Percentiles rank a stretch among this genome's conserved stretches.
These are phyloP conservation scores for Synchiropus splendidus DNA, from an alignment of 2,113 vertebrate genomes.

Conservation along the genomic window DNA sequence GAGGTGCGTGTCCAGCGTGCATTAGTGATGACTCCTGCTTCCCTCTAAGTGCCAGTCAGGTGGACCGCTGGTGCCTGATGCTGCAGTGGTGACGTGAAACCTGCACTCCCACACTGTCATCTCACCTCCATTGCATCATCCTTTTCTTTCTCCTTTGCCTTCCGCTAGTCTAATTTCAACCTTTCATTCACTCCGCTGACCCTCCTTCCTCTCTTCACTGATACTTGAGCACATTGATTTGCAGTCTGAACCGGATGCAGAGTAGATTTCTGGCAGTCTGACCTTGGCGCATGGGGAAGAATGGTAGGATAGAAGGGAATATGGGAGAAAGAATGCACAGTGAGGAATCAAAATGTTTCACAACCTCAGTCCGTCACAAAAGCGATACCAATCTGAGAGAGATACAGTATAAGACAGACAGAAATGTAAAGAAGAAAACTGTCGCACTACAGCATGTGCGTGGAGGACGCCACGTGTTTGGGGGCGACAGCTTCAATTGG, in stretches of 20 bases:
- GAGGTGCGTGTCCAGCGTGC: neutral
- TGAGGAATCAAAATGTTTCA: neutral
- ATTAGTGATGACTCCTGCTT: constrained; percentile 14
- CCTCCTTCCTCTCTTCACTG: constrained; percentile 11
- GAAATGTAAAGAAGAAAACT: too few relatives aligned
- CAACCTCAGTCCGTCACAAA: too few relatives aligned
- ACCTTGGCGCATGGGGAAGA: constrained; percentile 31
- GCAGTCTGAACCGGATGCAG: constrained; percentile 20
- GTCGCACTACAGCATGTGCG: too few relatives aligned
- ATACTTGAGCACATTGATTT: constrained; percentile 56
- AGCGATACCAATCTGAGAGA: too few relatives aligned
- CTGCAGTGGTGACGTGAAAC: constrained; percentile 34
- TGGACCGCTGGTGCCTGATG: constrained; percentile 12
- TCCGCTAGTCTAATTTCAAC: constrained; percentile 6
- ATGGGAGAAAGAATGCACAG: neutral
- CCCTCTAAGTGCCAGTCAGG: constrained; percentile 17
- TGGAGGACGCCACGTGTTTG: too few relatives aligned
- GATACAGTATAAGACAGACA: too few relatives aligned
- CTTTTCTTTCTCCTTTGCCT: neutral
- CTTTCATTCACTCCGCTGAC: constrained; percentile 4
- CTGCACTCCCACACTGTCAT: constrained; percentile 21
- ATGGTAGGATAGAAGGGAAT: neutral
- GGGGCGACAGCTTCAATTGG: too few relatives aligned
- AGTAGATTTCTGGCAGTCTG: constrained; percentile 18
- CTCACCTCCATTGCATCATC: neutral